Evolutionary conservation across 2,888 invertebrate genomes (phyloP), one percentile per base, ranked within the genome.

Genomic region (Priocnemis perturbator): DNA sequence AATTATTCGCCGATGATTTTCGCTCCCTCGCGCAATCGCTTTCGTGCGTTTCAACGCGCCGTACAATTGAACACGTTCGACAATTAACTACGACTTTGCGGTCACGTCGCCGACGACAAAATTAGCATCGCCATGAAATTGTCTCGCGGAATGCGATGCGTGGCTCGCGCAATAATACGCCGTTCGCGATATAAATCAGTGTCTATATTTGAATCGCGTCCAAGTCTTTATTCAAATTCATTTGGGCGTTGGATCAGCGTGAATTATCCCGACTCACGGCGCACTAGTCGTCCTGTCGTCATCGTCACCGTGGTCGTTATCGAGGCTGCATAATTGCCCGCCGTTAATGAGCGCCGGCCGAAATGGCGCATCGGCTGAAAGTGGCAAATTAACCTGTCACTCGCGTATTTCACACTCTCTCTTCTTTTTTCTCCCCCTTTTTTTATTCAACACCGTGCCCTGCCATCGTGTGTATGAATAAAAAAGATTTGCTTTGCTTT

Each of bases 181-280:
- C 66, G 58, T 69, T 50, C 73, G 67, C 20, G 62, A 56, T 58
- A 73, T 79, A 79, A 79, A 79, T 79, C 78, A 79, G 64, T 73
- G 75, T 79, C 79, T 70, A 77, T 77, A 75, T 75, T 75, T 79
- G 78, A 79, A 79, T 69, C 56, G n/a, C 50, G 69, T 79, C 78
- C 78, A 79, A 67, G 75, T 71, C 55, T 75, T 78, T 75, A 76
- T 77, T 79, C 75, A 68, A 69, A 79, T 79, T 78, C 79, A 78
- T 78, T 78, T 75, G 48, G 64, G 64, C 69, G 59, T 78, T 74
- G 74, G 72, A 71, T 78, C 78, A 71, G 74, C 76, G 64, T 52
- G 71, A 72, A 76, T 60, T 62, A 45, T 61, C 65, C 17, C 17
- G 55, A 26, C 57, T 9, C 37, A 37, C 30, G 19, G 30, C 61